Evolutionary conservation across 2,797 vertebrate species (phyloP).

Genomic region (Eulemur coronatus): DNA sequence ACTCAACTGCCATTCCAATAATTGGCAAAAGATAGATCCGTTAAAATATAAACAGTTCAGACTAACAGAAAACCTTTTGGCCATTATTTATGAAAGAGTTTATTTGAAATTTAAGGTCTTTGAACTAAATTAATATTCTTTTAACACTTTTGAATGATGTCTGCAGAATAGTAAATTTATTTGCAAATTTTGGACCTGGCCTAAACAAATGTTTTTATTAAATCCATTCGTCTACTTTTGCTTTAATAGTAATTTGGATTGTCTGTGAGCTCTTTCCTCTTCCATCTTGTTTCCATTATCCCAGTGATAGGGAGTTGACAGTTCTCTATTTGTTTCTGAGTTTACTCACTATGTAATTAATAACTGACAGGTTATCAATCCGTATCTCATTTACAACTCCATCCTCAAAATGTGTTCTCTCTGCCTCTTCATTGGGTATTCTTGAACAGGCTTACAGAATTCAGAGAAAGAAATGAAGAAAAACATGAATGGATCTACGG

Average conservation of each 20-base stretch:
- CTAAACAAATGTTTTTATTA: conserved; percentile 4
- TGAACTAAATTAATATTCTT: background rate
- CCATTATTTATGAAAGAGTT: background rate
- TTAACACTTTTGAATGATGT: conserved; percentile 1
- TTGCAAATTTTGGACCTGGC: background rate
- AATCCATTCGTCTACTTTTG: background rate
- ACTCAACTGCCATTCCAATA: background rate
- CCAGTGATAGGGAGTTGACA: background rate
- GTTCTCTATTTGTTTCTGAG: background rate
- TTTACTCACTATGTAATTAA: background rate
- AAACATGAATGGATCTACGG: background rate
- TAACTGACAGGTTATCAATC: background rate
- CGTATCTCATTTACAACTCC: background rate
- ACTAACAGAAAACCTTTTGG: background rate
- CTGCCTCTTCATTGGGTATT: background rate
- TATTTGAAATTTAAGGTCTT: background rate
- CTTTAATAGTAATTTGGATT: background rate
- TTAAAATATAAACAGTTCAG: background rate
- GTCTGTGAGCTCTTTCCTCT: background rate
- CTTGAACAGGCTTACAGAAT: background rate
- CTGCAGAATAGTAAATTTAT: background rate
- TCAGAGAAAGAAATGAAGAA: background rate
- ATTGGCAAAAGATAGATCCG: background rate
- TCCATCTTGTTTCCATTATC: background rate
- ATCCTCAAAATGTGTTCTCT: background rate